Percentiles rank a stretch among this genome's conserved stretches.
Conservation (phyloP, 23 tunicate genomes). For the Ascidia mentula region DNA sequence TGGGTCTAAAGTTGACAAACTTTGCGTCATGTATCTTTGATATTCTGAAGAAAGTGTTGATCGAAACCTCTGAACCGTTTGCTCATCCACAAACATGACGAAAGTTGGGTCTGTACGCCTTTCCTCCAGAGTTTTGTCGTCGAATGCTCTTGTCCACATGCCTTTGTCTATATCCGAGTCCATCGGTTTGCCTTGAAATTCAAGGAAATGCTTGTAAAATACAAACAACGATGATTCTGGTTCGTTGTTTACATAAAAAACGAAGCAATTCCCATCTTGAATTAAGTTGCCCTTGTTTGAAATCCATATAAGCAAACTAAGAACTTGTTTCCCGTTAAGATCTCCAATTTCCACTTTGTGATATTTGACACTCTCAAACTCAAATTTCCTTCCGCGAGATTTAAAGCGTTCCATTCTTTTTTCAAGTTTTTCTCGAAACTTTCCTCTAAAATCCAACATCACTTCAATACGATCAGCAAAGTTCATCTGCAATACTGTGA, state of each 20-base stretch:
- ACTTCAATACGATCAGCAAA: not conserved
- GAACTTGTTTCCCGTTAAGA: not conserved
- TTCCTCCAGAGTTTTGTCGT: not conserved
- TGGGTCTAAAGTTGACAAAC: not conserved
- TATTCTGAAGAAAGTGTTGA: not conserved
- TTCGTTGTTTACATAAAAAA: not conserved
- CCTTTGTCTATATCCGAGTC: not conserved
- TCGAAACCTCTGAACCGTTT: not conserved
- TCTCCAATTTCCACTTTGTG: not conserved
- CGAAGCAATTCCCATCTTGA: not conserved
- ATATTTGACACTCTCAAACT: not conserved
- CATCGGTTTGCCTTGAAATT: not conserved
- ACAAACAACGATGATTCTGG: not conserved
- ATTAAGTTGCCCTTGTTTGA: not conserved
- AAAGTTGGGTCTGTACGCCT: not conserved
- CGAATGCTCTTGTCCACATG: not conserved
- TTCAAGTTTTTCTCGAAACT: not conserved
- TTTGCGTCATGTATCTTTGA: not conserved
- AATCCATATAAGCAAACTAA: not conserved
- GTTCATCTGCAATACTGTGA: not conserved
- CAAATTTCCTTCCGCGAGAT: not conserved
- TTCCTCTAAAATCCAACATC: not conserved
- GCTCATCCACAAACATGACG: not conserved
- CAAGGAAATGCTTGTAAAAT: not conserved
- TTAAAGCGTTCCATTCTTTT: not conserved